Evolutionary conservation across 1,140 invertebrate species (phyloP).

Genomic region (Kradibia gibbosae): DNA sequence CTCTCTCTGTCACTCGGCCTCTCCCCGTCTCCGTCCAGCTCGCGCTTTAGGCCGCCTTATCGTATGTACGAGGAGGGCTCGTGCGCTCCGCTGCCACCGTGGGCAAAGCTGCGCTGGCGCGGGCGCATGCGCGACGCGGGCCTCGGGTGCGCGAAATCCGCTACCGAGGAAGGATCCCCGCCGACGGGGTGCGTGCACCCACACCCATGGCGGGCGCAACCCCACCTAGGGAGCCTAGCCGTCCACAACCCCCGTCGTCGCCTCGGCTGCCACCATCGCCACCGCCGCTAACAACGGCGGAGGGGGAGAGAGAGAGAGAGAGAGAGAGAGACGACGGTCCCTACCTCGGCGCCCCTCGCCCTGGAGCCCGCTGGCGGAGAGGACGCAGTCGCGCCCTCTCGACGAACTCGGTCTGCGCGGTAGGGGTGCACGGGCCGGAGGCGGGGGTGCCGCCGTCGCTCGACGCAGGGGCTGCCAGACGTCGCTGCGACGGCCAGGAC

Average conservation of each 20-base stretch:
- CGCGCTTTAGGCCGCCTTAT: constrained; percentile 16
- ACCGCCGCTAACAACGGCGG: background rate
- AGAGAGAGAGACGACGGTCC: too few relatives aligned
- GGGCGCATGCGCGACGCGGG: constrained; percentile 38
- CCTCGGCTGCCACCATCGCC: background rate
- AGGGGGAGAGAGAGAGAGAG: too few relatives aligned
- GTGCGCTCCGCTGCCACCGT: constrained; percentile 6
- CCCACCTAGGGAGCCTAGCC: background rate
- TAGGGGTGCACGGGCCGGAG: too few relatives aligned
- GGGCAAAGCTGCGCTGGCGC: constrained; percentile 43
- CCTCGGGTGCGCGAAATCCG: background rate
- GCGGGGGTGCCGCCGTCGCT: background rate
- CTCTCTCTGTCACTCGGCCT: constrained; percentile 23
- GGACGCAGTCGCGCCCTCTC: background rate
- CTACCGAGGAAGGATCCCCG: background rate
- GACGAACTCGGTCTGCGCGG: background rate
- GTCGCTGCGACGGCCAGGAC: background rate
- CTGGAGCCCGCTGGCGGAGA: background rate
- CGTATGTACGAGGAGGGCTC: constrained; percentile 20
- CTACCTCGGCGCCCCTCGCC: background rate
- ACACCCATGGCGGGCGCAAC: background rate
- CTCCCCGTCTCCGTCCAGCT: background rate
- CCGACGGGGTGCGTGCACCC: background rate
- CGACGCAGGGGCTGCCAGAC: background rate
- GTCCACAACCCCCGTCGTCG: background rate